A percentile compares a stretch with the other conserved stretches of the same genome.
Evolutionary conservation across 2,113 vertebrate species (phyloP).

Genomic region (Grantiella picta): DNA sequence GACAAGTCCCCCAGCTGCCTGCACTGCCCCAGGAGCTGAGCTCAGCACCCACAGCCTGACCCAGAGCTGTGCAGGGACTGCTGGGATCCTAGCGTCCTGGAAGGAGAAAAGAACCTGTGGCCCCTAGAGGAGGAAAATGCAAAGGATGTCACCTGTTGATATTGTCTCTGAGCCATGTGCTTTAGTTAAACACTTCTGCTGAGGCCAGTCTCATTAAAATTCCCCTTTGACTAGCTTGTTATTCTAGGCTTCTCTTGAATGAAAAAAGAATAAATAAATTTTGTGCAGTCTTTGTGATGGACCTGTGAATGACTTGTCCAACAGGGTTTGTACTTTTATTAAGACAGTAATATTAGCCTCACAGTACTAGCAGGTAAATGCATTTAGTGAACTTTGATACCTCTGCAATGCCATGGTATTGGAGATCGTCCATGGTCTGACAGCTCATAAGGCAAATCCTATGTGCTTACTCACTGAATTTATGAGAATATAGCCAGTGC

Average conservation of each 20-base stretch:
- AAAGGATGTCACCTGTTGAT: background rate
- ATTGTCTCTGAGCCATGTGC: background rate
- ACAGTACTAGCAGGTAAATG: background rate
- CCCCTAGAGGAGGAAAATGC: background rate
- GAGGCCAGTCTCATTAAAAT: background rate
- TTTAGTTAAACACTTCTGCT: background rate
- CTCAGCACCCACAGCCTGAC: background rate
- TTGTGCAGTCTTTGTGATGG: background rate
- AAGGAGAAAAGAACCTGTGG: background rate
- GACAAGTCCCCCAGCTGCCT: accelerated
- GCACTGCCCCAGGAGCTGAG: background rate
- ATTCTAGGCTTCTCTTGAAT: background rate
- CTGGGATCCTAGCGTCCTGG: background rate
- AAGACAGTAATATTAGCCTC: background rate
- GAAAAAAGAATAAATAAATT: background rate
- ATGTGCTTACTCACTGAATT: background rate
- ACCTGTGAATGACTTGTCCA: background rate
- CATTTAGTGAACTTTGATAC: background rate
- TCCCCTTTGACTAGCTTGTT: background rate
- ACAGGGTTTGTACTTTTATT: background rate
- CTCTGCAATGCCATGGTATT: background rate
- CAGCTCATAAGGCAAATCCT: background rate
- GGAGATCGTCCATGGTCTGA: background rate
- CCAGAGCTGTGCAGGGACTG: background rate
- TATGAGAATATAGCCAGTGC: background rate